Percentiles rank a stretch among this genome's conserved stretches.
Conservation (phyloP, 1,140 invertebrate genomes). For the Gonioctena quinquepunctata region DNA sequence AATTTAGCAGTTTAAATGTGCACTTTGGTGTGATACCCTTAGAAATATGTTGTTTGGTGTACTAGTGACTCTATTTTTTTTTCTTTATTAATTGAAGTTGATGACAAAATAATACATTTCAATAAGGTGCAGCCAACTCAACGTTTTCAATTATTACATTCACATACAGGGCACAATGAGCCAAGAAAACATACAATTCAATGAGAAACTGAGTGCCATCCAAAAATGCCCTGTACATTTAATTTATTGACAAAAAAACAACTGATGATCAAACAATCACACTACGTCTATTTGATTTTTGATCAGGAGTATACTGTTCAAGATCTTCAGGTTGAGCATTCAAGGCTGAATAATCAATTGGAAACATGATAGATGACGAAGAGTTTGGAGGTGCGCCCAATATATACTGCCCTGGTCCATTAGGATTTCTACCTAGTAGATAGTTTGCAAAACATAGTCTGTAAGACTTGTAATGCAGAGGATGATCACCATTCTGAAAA, state of each 20-base stretch:
- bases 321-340: constrained; percentile 70
- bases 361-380: constrained; percentile 64
- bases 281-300: constrained; percentile 69
- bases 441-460: constrained; percentile 73
- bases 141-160: too few species aligned
- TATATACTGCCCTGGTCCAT: constrained; percentile 73
- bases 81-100: background rate
- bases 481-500: constrained; percentile 68
- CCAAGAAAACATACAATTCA: too few species aligned
- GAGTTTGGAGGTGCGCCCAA: constrained; percentile 63
- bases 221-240: too few species aligned
- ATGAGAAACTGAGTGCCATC: too few species aligned
- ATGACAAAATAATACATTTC: too few species aligned
- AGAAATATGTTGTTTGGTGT: background rate
- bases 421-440: constrained; percentile 70
- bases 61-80: background rate
- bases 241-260: too few species aligned
- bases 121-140: too few species aligned
- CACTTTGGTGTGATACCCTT: constrained; percentile 10
- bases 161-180: too few species aligned
- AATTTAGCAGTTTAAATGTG: constrained; percentile 20
- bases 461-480: constrained; percentile 66
- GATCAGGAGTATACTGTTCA: constrained; percentile 70
- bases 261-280: constrained; percentile 71
- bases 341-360: constrained; percentile 74